Conservation (phyloP, 2,797 vertebrate genomes). For the Oryzias dopingdopingensis region DNA sequence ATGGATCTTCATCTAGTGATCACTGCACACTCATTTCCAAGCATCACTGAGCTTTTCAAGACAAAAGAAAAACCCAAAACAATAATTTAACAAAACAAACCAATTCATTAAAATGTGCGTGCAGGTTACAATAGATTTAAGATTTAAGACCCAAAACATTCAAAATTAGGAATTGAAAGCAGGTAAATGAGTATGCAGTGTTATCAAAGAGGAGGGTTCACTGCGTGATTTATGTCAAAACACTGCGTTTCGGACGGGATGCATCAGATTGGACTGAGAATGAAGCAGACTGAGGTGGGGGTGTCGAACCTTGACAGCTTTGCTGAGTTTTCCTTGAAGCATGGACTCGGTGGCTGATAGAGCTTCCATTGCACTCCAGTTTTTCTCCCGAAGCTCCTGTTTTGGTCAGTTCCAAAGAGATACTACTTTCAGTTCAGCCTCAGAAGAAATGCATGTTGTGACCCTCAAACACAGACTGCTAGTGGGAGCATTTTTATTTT, state of each 20-base stretch:
- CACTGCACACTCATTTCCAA: slow-evolving; percentile 80
- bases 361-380: slow-evolving; percentile 99
- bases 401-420: slow-evolving; percentile 98
- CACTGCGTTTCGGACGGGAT: slow-evolving; percentile 47
- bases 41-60: slow-evolving; percentile 16
- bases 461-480: slow-evolving; percentile 53
- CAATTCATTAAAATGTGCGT: too few relatives aligned
- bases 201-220: slow-evolving; percentile 58
- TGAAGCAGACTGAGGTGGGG: slow-evolving; percentile 82
- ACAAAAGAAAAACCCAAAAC: slow-evolving; percentile 10
- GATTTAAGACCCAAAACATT: slow-evolving; percentile 37
- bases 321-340: slow-evolving; percentile 99
- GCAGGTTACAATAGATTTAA: slow-evolving; percentile 38
- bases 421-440: slow-evolving; percentile 93
- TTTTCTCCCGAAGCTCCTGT: slow-evolving; percentile 99
- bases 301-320: slow-evolving; percentile 96
- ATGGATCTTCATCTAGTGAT: slow-evolving; percentile 59
- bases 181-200: slow-evolving; percentile 80
- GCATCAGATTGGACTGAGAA: slow-evolving; percentile 88
- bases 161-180: slow-evolving; percentile 13
- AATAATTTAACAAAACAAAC: too few relatives aligned
- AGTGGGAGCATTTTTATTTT: slow-evolving; percentile 16
- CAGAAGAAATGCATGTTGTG: slow-evolving; percentile 71
- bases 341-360: slow-evolving; percentile 99
- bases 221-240: slow-evolving; percentile 65